Base-by-base conservation (phyloP, 2,113 vertebrate genomes). In the Picathartes gymnocephalus region DNA sequence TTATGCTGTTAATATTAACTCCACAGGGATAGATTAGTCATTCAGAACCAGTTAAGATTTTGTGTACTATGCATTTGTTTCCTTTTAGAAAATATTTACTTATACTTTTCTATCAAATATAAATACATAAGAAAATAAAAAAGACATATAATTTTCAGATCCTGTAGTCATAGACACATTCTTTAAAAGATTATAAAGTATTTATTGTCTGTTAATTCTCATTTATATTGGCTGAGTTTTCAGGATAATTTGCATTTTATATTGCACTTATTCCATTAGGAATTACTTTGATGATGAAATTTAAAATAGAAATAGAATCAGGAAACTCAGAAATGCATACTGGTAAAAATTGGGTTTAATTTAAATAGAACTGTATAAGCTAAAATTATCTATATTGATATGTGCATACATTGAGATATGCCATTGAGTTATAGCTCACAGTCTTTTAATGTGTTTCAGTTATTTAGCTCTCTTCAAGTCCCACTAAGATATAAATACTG, bases 281-380 rank as follows among this genome's bases (percentile, higher is more conserved):
- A 94, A 94, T 91, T 93, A 54, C 88, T 88, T 92, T 94, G 90
- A 93, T 85, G 33, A 62, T 73, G 78, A 86, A 48, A 62, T 74
- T 73, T 78, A 78, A 94, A 95, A 81, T 88, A 91, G 68, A 92
- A 95, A 77, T 85, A 88, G 64, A 94, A 94, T 89, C 93, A 91
- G 77, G 76, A 88, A 94, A 81, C 69, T 92, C 71, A 21, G 74
- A 84, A 93, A 81, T 79, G 61, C 48, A 69, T 33, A 25, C 42
- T 68, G 72, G 54, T 91, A 86, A 86, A 88, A 88, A 45, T 17
- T 88, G 1, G 2, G 42, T 82, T 92, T 80, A 86, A 83, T 72
- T 92, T 86, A 91, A 94, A 81, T 92, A 87, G 64, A 91, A 61
- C 39, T 58, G 33, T 50, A 45, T 47, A 86, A 80, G 56, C 60